Base-by-base conservation (phyloP, 2,888 invertebrate species). In the Limnephilus auricula region DNA sequence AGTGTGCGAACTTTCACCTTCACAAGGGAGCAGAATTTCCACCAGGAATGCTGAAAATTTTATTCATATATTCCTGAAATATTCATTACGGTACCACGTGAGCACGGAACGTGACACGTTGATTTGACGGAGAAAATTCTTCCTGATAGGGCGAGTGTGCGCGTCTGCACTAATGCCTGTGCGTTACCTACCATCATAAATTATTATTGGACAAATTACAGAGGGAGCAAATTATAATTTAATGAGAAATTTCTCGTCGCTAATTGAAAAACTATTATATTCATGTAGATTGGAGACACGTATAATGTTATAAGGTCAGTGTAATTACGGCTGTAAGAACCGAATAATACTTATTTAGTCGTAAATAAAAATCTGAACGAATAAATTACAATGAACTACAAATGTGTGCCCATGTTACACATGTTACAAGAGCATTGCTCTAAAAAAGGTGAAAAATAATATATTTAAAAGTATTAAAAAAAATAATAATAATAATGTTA, bases 11-110 rank as follows among this genome's bases (percentile, higher is more conserved):
- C 50, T 65, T 65, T 65, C 50, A 65, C 50, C 50, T 65, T 65
- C 50, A 65, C 32, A 25, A 25, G 32, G 82, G 34, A 31, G 34
- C 18, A 18, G 34, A 82, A 82, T 31, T 82, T 82, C 15, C 82
- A 13, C 82, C 25, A 13, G 32, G 82, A 82, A 82, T 82, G 31
- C 15, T 82, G 82, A 89, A 89, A 89, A 89, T 32, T 82, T 83
- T 89, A 89, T 89, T 89, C 89, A 89, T 89, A 79, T 89, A 89
- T 89, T 89, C 89, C 45, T 89, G 89, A 89, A 89, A 82, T 89
- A 89, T 89, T 89, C 89, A 89, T 89, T 89, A 89, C 50, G n/a
- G 31, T 25, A 34, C 6, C 82, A 82, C 32, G 82, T 82, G 82
- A 65, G 50, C 25, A 65, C 50, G 50, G 18, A 18, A 82, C 82